Conservation (phyloP, 2,797 vertebrate genomes). For the Trichosurus vulpecula region DNA sequence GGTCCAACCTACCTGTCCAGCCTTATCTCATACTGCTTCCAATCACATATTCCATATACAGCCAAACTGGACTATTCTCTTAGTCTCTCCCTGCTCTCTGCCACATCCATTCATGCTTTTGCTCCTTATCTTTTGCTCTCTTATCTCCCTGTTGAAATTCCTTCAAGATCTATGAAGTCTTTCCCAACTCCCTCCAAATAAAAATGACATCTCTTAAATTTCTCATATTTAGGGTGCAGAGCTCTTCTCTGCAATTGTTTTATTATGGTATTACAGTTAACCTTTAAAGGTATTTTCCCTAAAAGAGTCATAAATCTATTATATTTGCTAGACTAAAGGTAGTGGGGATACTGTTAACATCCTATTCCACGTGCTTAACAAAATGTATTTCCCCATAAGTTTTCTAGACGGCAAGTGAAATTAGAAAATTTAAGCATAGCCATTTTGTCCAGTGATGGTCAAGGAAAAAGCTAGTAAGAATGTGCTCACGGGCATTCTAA, state of each 20-base stretch:
- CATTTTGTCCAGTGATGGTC: not conserved
- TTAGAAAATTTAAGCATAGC: not conserved
- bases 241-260: not conserved
- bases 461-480: not conserved
- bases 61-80: not conserved
- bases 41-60: not conserved
- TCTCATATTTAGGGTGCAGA: not conserved
- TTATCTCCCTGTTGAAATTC: not conserved
- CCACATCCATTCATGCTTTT: not conserved
- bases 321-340: constrained; percentile 9
- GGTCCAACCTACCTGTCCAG: not conserved
- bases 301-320: not conserved
- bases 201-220: not conserved
- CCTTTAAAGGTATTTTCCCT: not conserved
- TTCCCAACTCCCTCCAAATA: not conserved
- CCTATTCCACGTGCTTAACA: not conserved
- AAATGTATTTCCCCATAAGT: not conserved
- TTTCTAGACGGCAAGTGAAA: constrained; percentile 10
- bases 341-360: constrained; percentile 1
- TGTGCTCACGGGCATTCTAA: not conserved
- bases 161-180: not conserved
- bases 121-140: too few species aligned
- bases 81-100: not conserved
- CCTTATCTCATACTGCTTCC: not conserved
- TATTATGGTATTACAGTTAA: not conserved